These are phyloP conservation scores for Mesorhabditis sp. DNA, from an alignment of 2,888 invertebrate species.

Conservation along the genomic window DNA sequence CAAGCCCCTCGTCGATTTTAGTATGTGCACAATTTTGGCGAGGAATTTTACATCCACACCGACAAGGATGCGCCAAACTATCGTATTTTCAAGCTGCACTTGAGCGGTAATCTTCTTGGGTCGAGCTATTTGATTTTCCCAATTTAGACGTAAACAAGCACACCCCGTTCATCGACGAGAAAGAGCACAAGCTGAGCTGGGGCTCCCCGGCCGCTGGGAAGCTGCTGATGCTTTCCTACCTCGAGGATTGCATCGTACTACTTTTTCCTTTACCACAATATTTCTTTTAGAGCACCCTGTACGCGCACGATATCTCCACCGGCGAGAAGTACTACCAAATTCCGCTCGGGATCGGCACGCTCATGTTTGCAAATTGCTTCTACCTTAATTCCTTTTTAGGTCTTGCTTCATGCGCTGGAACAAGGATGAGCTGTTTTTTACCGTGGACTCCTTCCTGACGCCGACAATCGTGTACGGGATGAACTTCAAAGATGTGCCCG, in stretches of 20 bases:
- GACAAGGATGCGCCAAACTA: constrained; percentile 78
- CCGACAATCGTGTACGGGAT: constrained; percentile 83
- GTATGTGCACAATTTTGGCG: constrained; percentile 83
- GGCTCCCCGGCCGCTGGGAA: constrained; percentile 78
- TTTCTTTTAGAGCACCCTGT: constrained; percentile 72
- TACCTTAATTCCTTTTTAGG: constrained; percentile 60
- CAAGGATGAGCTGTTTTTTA: constrained; percentile 71
- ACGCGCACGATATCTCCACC: constrained; percentile 73
- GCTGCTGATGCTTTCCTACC: constrained; percentile 80
- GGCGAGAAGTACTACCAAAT: constrained; percentile 71
- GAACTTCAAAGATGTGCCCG: constrained; percentile 69
- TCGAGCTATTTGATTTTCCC: neutral
- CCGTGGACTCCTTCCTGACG: constrained; percentile 86
- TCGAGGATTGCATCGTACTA: constrained; percentile 85
- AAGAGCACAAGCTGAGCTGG: constrained; percentile 83
- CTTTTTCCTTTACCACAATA: neutral
- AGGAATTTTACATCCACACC: constrained; percentile 78
- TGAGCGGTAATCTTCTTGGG: neutral
- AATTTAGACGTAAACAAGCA: neutral
- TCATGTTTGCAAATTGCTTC: constrained; percentile 72
- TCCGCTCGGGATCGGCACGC: constrained; percentile 70
- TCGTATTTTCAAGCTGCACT: neutral
- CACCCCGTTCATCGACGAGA: constrained; percentile 13
- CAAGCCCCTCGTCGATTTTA: too few relatives aligned
- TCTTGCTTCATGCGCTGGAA: constrained; percentile 11